Conservation (phyloP, 2,888 invertebrate species). For the Linnaemya tessellans region DNA sequence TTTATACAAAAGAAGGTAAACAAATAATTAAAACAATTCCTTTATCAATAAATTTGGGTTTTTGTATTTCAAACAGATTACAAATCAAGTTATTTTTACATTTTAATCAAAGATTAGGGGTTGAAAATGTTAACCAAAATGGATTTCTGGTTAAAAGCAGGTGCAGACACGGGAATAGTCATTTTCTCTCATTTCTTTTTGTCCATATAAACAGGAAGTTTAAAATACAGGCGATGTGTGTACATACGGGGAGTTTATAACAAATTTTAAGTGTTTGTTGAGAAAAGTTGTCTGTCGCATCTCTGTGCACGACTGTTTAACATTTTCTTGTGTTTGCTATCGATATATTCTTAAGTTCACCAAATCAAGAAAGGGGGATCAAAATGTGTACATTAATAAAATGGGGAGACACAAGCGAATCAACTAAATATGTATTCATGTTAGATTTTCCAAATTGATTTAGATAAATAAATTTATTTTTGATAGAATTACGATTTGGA, state of each 20-base stretch:
- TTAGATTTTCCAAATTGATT: constrained; percentile 18
- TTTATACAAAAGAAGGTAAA: constrained; percentile 64
- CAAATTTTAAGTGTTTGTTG: not conserved
- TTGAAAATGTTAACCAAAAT: constrained; percentile 30
- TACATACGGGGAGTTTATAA: constrained; percentile 14
- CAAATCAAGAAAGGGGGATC: constrained; percentile 22
- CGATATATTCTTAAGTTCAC: constrained; percentile 14
- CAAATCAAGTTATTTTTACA: constrained; percentile 26
- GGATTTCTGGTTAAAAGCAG: constrained; percentile 27
- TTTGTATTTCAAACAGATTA: constrained; percentile 20
- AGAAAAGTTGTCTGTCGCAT: constrained; percentile 1
- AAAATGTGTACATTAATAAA: constrained; percentile 15
- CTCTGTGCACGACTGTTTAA: constrained; percentile 3
- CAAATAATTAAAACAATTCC: constrained; percentile 37
- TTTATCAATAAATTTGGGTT: constrained; percentile 51
- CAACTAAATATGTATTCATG: not conserved
- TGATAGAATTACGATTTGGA: not conserved
- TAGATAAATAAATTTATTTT: not conserved
- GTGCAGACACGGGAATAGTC: constrained; percentile 32
- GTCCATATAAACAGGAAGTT: constrained; percentile 55
- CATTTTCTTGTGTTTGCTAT: constrained; percentile 29
- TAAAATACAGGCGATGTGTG: constrained; percentile 1
- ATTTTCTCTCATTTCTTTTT: constrained; percentile 11
- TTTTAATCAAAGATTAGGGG: constrained; percentile 35
- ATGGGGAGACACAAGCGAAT: not conserved